Percentiles rank a stretch among this genome's conserved stretches.
phyloP scores from a whole-genome alignment of 2,888 invertebrate genomes.

The Scelioninae gen. 2 region DNA sequence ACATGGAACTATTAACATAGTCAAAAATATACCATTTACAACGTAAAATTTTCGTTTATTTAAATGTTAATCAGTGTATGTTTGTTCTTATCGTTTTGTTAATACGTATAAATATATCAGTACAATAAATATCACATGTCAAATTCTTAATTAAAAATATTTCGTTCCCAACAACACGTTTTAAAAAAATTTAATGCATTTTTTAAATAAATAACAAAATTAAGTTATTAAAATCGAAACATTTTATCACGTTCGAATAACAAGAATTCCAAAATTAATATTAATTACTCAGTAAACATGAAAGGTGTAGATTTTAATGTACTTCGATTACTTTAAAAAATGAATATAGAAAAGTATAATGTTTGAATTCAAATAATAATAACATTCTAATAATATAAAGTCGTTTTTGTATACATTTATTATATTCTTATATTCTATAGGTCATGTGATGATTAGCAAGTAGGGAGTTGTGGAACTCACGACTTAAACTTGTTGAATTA shows the following conservation, averaged over 20 bases:
- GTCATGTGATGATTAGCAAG: no score
- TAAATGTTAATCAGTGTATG: not conserved
- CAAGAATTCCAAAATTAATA: constrained; percentile 1
- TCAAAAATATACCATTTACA: not conserved
- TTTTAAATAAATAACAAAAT: constrained; percentile 11
- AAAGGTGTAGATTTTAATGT: not conserved
- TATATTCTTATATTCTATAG: no score
- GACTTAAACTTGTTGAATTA: no score
- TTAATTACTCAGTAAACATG: constrained; percentile 6
- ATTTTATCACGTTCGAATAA: constrained; percentile 1
- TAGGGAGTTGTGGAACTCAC: no score
- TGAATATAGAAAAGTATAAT: no score
- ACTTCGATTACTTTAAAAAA: no score
- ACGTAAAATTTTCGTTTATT: not conserved
- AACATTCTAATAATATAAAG: no score
- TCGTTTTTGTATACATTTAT: no score
- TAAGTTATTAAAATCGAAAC: constrained; percentile 1
- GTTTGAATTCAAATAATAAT: no score
- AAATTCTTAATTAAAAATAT: constrained; percentile 21
- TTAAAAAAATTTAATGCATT: constrained; percentile 7
- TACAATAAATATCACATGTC: constrained; percentile 29
- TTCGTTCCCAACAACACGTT: constrained; percentile 1
- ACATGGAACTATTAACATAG: no score
- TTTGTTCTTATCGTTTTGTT: not conserved
- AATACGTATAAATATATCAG: constrained; percentile 13